These are phyloP conservation scores for Sycophaga agraensis DNA, from an alignment of 1,140 invertebrate species.

Conservation along the genomic window DNA sequence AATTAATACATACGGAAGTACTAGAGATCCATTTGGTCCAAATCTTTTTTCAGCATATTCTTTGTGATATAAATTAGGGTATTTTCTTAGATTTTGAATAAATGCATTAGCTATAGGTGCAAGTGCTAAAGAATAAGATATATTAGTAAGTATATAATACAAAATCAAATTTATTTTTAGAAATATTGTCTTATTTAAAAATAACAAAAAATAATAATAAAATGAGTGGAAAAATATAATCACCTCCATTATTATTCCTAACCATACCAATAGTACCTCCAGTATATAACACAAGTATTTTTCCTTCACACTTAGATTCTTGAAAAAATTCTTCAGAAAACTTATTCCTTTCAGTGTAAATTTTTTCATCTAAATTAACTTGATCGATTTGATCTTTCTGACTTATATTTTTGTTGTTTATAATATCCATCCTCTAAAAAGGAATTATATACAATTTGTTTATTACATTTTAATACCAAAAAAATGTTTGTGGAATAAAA, in stretches of 20 bases:
- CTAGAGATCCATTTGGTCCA: conserved; percentile 61
- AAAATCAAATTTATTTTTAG: no score
- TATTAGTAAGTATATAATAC: no score
- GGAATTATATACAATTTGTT: no score
- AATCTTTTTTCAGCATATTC: conserved; percentile 63
- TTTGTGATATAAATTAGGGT: conserved; percentile 76
- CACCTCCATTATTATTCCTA: conserved; percentile 71
- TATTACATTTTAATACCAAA: no score
- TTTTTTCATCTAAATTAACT: background rate
- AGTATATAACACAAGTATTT: conserved; percentile 79
- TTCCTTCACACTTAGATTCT: conserved; percentile 39
- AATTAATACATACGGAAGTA: conserved; percentile 64
- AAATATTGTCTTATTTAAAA: background rate
- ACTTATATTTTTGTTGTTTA: no score
- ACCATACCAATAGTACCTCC: conserved; percentile 91
- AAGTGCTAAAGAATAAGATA: conserved; percentile 60
- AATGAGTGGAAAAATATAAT: background rate
- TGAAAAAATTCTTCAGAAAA: conserved; percentile 31
- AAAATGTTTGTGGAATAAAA: no score
- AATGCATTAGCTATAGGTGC: conserved; percentile 65
- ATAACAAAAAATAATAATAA: background rate
- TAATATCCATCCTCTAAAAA: no score
- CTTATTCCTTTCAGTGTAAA: conserved; percentile 9
- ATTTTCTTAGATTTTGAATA: conserved; percentile 62
- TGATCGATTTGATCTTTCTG: background rate